Conservation (phyloP, 2,797 vertebrate species). For the Hozukius guyotensis region DNA sequence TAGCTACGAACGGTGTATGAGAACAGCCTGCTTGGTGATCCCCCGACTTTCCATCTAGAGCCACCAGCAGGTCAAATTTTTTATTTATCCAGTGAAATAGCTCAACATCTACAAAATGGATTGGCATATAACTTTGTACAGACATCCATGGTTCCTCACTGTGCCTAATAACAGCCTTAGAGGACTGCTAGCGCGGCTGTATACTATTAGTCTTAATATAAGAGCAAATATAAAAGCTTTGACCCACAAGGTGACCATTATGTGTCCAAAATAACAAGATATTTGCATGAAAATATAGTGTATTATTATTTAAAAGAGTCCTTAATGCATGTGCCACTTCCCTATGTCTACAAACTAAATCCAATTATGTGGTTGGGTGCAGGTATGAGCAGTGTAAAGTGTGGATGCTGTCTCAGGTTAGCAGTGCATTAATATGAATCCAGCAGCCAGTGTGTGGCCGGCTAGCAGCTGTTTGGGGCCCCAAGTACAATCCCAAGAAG, state of each 20-base stretch:
- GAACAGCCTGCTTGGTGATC: too few species aligned
- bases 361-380: background rate
- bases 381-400: constrained; percentile 21
- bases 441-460: constrained; percentile 49
- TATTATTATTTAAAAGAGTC: background rate
- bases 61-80: background rate
- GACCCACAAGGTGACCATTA: background rate
- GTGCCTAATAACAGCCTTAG: too few species aligned
- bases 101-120: background rate
- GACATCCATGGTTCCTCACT: background rate
- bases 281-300: background rate
- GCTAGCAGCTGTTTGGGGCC: constrained; percentile 62
- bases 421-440: constrained; percentile 74
- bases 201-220: background rate
- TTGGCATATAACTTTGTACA: background rate
- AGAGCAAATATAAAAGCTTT: background rate
- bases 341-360: background rate
- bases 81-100: background rate
- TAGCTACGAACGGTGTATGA: too few species aligned
- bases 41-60: too few species aligned
- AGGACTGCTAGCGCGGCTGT: background rate
- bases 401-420: constrained; percentile 48
- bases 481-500: constrained; percentile 52
- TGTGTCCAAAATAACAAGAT: background rate
- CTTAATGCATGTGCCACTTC: background rate